Conservation (phyloP, 2,888 invertebrate species). For the Tiphia femorata region DNA sequence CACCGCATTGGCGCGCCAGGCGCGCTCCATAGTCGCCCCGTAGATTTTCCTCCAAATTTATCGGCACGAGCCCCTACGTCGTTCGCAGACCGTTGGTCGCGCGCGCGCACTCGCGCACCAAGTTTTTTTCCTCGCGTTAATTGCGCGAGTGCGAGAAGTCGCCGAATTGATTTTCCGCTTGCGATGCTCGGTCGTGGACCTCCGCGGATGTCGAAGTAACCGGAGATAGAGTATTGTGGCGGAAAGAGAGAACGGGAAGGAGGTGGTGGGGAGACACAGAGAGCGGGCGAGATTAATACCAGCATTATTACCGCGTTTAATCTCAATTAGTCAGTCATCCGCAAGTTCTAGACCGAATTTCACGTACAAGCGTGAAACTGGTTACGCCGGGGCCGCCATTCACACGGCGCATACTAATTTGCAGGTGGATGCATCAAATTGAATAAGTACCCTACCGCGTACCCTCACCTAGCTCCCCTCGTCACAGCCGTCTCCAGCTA, state of each 20-base stretch:
- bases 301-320: slow-evolving; percentile 38
- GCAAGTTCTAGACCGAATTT: slow-evolving; percentile 30
- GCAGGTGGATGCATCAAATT: slow-evolving; percentile 8
- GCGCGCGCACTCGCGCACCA: too few species aligned
- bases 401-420: slow-evolving; percentile 11
- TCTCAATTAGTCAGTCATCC: slow-evolving; percentile 39
- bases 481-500: not conserved
- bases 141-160: too few species aligned
- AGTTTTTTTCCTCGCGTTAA: too few species aligned
- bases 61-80: too few species aligned
- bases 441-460: slow-evolving; percentile 7
- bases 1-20: too few species aligned
- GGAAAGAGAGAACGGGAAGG: not conserved
- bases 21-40: too few species aligned
- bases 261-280: not conserved
- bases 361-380: slow-evolving; percentile 13
- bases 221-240: not conserved
- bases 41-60: too few species aligned
- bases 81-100: too few species aligned
- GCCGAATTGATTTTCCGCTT: too few species aligned
- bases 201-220: not conserved
- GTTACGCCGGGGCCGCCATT: slow-evolving; percentile 10
- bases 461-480: too few species aligned
- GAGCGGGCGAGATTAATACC: slow-evolving; percentile 27
- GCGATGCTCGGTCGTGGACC: too few species aligned